Base-by-base conservation (phyloP, 1,140 invertebrate genomes). In the Colletes gigas region DNA sequence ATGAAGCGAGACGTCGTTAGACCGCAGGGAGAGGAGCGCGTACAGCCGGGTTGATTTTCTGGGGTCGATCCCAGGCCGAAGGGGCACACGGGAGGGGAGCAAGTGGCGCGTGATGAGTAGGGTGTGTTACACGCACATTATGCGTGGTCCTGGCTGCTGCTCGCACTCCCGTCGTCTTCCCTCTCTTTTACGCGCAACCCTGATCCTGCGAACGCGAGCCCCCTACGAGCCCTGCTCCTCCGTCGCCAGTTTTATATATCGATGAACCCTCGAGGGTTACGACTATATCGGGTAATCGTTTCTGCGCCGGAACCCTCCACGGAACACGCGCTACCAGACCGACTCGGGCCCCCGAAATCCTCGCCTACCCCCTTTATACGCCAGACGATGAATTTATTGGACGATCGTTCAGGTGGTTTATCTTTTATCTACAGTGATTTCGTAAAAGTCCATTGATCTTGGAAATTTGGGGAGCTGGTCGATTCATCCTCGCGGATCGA, bases 91-190 rank as follows among this genome's bases (percentile, higher is more conserved):
- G 76, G 80, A 89, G 85, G 83, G 89, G 88, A 90, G 85, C 90
- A 91, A 91, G 91, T 91, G 90, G 89, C 88, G 90, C 89, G 88
- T 90, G 90, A 91, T 90, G 90, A 91, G 90, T 90, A 89, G 90
- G 89, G 90, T 89, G 89, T 88, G 88, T 91, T 91, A 91, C 89
- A 90, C 84, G 86, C 89, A 78, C 70, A 87, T 91, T 91, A 90
- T 90, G 81, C 87, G 84, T 89, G 86, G 88, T 90, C 83, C 89
- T 89, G 80, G 82, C 76, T 87, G 59, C 50, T 30, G 10, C 60
- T 39, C 4, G 10, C 60, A 39, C 21, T 14, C 60, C 60, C 50
- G 30, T 30, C 30, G 30, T 30, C 17, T 55, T 9, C 17, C 54
- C 57, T 80, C 81, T 68, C 69, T 60, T 77, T 72, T 71, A 68